Evolutionary conservation across 2,888 invertebrate genomes (phyloP).

Genomic region (Sericinus montela): DNA sequence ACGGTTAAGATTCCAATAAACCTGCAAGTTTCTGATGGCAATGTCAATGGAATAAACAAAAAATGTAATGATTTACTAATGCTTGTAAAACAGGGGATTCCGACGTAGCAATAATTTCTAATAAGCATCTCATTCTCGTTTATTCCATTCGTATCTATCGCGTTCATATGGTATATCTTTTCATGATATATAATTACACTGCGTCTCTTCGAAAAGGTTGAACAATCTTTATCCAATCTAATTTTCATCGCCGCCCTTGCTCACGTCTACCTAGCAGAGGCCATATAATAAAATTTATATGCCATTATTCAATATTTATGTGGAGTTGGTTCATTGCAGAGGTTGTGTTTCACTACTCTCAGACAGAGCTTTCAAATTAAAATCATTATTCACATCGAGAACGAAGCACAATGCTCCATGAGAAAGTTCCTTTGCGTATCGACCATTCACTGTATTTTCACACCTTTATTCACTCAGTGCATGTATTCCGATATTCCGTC

Average conservation of each 20-base stretch:
- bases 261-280: constrained; percentile 2
- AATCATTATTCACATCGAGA: constrained; percentile 14
- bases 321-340: not conserved
- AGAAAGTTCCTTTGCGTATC: constrained; percentile 9
- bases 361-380: constrained; percentile 17
- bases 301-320: constrained; percentile 10
- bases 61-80: no score
- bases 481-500: constrained; percentile 2
- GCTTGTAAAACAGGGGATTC: no score
- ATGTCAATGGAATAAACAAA: no score
- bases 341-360: constrained; percentile 2
- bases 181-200: no score
- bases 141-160: no score
- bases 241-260: not conserved
- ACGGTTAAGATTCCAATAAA: no score
- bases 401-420: constrained; percentile 8
- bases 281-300: constrained; percentile 2
- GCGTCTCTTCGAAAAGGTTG: no score
- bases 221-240: not conserved
- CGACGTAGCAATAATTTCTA: no score
- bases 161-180: no score
- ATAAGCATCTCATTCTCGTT: no score
- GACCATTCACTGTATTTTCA: constrained; percentile 2
- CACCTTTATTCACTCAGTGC: constrained; percentile 8
- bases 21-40: no score